A percentile compares a stretch with the other conserved stretches of the same genome.
phyloP scores from a whole-genome alignment of 2,797 vertebrate species.

The Neopelma chrysocephalum region DNA sequence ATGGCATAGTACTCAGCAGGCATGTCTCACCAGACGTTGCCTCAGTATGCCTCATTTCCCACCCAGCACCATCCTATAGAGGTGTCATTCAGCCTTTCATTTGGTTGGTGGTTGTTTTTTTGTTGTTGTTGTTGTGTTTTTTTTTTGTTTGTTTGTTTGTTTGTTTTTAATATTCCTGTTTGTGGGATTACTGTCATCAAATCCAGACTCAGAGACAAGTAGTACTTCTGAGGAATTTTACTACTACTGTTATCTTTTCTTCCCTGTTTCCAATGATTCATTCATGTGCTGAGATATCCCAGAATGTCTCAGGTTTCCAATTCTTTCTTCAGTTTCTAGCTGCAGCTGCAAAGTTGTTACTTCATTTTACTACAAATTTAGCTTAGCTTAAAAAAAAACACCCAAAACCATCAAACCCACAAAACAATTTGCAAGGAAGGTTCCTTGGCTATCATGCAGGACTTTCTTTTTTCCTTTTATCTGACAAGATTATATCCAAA shows the following conservation, averaged over 20 bases:
- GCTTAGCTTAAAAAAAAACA: neutral
- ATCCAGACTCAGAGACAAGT: neutral
- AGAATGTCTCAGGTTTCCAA: neutral
- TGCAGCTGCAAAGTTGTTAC: neutral
- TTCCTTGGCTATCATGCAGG: neutral
- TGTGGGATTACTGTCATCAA: neutral
- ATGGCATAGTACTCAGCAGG: neutral
- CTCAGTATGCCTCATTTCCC: neutral
- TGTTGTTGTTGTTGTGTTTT: no score
- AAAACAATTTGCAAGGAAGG: neutral
- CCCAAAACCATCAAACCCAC: neutral
- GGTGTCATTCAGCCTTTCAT: neutral
- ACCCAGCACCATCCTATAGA: neutral
- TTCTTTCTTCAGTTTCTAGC: neutral
- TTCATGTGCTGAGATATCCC: neutral
- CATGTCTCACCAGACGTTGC: neutral
- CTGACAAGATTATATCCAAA: neutral
- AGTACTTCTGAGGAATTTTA: neutral
- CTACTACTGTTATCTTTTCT: neutral
- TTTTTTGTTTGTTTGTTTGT: neutral
- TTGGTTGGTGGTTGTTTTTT: neutral
- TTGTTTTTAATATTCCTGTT: neutral
- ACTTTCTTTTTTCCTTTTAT: neutral
- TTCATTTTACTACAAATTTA: neutral
- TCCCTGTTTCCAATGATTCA: neutral